Conservation (phyloP, 2,113 vertebrate genomes). For the Zonotrichia leucophrys region DNA sequence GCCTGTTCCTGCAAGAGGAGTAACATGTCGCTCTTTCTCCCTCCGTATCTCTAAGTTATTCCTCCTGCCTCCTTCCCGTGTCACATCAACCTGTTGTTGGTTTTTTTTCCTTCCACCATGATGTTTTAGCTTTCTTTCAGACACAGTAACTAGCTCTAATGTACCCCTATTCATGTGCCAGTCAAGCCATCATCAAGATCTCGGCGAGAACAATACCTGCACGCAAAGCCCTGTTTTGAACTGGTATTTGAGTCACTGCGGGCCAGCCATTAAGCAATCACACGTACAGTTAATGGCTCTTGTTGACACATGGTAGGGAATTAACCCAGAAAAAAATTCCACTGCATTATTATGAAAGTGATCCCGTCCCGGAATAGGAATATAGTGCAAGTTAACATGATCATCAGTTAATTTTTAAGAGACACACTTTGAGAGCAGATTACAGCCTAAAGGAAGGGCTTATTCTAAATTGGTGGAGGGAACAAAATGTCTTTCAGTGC, state of each 20-base stretch:
- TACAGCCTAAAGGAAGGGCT: not conserved
- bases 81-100: conserved; percentile 9
- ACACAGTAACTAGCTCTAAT: conserved; percentile 74
- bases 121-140: conserved; percentile 69
- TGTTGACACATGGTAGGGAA: conserved; percentile 26
- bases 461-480: not conserved
- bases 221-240: conserved; percentile 66
- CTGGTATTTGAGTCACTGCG: conserved; percentile 70
- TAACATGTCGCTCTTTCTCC: not conserved
- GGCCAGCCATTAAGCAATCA: conserved; percentile 73
- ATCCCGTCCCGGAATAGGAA: not conserved
- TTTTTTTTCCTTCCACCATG: not conserved
- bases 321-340: conserved; percentile 44
- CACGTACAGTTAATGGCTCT: conserved; percentile 49
- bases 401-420: not conserved
- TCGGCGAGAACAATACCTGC: conserved; percentile 69
- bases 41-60: not conserved
- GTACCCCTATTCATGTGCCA: conserved; percentile 72
- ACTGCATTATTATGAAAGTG: conserved; percentile 36
- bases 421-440: not conserved
- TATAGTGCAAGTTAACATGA: not conserved
- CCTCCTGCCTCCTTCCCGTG: conserved; percentile 8
- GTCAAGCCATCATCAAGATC: conserved; percentile 72
- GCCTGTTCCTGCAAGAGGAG: conserved; percentile 16
- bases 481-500: not conserved